Evolutionary conservation across 2,888 invertebrate species (phyloP).

Genomic region (Rhagonycha fulva): DNA sequence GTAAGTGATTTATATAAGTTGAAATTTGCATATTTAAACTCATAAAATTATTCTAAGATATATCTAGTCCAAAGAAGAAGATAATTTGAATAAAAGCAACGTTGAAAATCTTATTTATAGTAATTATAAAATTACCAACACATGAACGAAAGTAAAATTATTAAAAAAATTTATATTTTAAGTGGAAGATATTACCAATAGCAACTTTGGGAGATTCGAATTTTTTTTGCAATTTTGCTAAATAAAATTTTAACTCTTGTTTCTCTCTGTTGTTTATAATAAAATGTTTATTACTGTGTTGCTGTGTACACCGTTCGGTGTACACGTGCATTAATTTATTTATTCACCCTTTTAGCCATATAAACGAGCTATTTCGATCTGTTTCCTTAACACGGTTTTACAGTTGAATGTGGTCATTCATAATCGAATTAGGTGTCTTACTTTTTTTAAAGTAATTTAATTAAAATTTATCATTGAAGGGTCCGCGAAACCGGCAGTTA

Average conservation of each 20-base stretch:
- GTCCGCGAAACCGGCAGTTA: too few species aligned
- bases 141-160: neutral
- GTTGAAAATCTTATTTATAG: neutral
- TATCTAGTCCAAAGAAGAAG: neutral
- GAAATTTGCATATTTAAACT: neutral
- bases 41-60: neutral
- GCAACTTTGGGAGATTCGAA: too few species aligned
- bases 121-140: neutral
- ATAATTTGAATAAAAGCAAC: neutral
- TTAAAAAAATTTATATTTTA: neutral
- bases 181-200: neutral
- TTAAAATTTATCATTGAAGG: too few species aligned
- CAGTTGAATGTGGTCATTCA: neutral
- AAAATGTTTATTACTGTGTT: neutral
- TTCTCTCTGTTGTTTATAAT: neutral
- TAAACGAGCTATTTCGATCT: neutral
- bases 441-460: too few species aligned
- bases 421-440: neutral
- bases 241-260: too few species aligned
- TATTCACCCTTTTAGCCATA: constrained; percentile 9
- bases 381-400: neutral
- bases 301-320: neutral
- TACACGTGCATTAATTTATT: constrained; percentile 10
- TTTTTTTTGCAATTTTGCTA: too few species aligned
- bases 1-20: neutral